Base-by-base conservation (phyloP, 2,113 vertebrate genomes). In the Apteryx mantelli region DNA sequence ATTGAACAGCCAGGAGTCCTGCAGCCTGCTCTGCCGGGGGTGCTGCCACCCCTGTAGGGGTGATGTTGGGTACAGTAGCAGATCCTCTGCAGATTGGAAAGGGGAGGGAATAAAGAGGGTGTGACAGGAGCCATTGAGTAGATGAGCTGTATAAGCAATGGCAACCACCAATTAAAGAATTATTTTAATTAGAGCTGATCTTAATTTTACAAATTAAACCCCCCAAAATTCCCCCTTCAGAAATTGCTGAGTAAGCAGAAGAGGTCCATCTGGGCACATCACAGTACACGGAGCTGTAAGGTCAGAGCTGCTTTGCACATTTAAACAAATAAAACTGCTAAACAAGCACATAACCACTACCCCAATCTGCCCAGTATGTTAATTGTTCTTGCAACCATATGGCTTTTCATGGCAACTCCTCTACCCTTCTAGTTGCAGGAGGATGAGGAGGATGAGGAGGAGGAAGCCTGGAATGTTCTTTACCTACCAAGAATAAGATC, bases 391-490 rank as follows among this genome's bases (percentile, higher is more conserved):
- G 63, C 34, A 91, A 55, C 63, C 78, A 48, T 63, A 21, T 61
- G 50, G 36, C 69, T 87, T 5, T 73, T 63, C 32, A 44, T 3
- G 87, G 14, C 65, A 44, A 82, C 32, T 71, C 34, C 26, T 83
- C 24, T 75, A 14, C 30, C 38, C 18, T 50, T 17, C 9, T 22
- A 79, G 36, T 2, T 74, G 36, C 30, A 34, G 0, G 36, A 38
- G 36, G 36, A 34, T 0, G 0, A 34, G 0, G 36, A 38, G 36
- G 36, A 34, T 0, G 0, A 69, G 64, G 40, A 65, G 32, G 34
- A 65, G 24, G n/a, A 91, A 92, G 50, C 18, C 55, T 71, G 36
- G 15, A 34, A 5, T 46, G 15, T 92, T 92, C 50, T 95, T 88
- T 91, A 52, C 28, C 52, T 69, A 20, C 34, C 40, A 48, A 70